Evolutionary conservation across 2,113 vertebrate genomes (phyloP), one percentile per base, ranked within the genome.

Genomic region (Shinisaurus crocodilurus): DNA sequence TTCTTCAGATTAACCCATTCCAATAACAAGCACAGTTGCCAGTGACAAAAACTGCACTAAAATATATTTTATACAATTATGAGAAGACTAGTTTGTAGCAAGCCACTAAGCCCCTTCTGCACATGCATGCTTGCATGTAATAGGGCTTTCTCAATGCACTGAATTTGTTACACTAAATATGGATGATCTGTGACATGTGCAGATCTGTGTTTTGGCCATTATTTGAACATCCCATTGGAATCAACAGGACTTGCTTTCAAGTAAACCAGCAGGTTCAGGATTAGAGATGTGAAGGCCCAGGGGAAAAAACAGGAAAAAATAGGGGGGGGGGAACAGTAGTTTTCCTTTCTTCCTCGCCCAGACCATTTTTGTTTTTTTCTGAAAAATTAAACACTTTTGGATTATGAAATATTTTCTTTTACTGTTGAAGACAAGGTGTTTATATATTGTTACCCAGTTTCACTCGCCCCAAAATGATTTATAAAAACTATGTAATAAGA

Each of bases 1-100:
- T 82, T 86, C 18, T 89, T 45, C 89, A 91, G 60, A 3, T 82
- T 27, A 86, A 69, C 13, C 15, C 2, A 81, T 81, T 81, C 60
- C 18, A 69, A 15, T 34, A 85, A 50, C 65, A 85, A 69, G 65
- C 34, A 60, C 50, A 82, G 54, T 16, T 82, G 32, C 54, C 60
- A 81, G 18, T 57, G 20, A 32, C 54, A 70, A 23, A 82, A 72
- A 70, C 6, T 50, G 50, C 18, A 57, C n/a, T 69, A n/a, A 70
- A 80, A 75, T 67, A 50, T 3, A 25, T 29, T 23, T 43, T 18
- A 63, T 40, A 67, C 5, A 34, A 27, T 29, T 45, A 34, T 54
- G 16, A 15, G 32, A 50, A 50, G 29, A 48, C 76, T 65, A 65
- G 5, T 6, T 37, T 83, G 54, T 10, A 57, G n/a, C 20, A 60